Evolutionary conservation across 2,113 vertebrate genomes (phyloP), one percentile per base, ranked within the genome.

Genomic region (Gila orcuttii): DNA sequence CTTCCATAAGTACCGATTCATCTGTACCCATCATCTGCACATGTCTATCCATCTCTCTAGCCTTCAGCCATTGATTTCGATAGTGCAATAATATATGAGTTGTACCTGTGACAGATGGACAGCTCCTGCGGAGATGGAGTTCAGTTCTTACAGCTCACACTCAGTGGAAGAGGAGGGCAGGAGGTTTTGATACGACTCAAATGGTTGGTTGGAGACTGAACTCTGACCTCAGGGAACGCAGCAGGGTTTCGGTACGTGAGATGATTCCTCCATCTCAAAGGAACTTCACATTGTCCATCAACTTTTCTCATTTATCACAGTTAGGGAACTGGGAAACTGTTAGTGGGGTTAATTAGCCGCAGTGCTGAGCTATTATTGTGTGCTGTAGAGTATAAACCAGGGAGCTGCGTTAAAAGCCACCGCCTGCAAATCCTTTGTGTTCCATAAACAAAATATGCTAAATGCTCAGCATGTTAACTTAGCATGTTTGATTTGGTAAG

Each of bases 51-150:
- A 85, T 10, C 83, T 75, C 60, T 69, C 71, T 82, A 52, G 75
- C 82, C 55, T 69, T 86, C 45, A 83, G 45, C 55, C 73, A 77
- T 88, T 52, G 79, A 82, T 85, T 82, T 82, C 28, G 21, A 52
- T 55, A 59, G 39, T 88, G 28, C 68, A 52, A 33, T 77, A 77
- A 77, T 42, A 59, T 57, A 62, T 52, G 87, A 88, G 64, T 79
- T 68, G 39, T 31, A 66, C 39, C 64, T 25, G 23, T 47, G 55
- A 45, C 75, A 47, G 85, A 84, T 85, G 87, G 85, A 86, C 36
- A 17, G 85, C 87, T 84, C 81, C 85, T 25, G 57, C 47, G 19
- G 80, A 50, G 66, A 17, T 15, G 47, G 33, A 79, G 80, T 42
- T 47, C n/a, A 57, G 10, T 55, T 71, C 85, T 77, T 21, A 64